Conservation (phyloP, 2,797 vertebrate genomes). For the Aplochiton taeniatus region DNA sequence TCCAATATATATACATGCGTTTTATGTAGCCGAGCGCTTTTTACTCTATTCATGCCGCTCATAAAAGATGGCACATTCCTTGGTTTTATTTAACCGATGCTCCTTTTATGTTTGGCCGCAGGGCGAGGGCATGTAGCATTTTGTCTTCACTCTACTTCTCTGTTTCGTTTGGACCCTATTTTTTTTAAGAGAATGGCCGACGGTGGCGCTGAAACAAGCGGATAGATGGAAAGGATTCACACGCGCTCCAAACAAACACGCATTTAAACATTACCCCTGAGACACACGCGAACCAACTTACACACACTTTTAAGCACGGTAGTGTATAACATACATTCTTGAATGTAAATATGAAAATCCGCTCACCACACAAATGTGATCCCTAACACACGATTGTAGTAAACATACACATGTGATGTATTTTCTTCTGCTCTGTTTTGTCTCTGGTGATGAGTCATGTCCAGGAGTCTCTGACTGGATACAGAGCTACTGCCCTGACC, state of each 20-base stretch:
- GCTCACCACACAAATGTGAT: too few species aligned
- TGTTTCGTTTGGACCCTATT: not conserved
- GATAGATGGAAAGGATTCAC: not conserved
- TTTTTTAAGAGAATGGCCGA: not conserved
- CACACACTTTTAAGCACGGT: not conserved
- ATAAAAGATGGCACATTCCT: slow-evolving; percentile 67
- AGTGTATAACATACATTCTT: too few species aligned
- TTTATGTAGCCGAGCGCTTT: slow-evolving; percentile 62
- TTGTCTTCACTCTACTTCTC: slow-evolving; percentile 24
- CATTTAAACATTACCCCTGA: not conserved
- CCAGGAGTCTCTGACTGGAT: slow-evolving; percentile 52
- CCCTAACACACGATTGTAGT: too few species aligned
- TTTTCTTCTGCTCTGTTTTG: slow-evolving; percentile 51
- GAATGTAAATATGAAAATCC: too few species aligned
- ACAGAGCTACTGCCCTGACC: slow-evolving; percentile 7
- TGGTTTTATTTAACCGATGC: slow-evolving; percentile 54
- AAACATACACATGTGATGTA: too few species aligned
- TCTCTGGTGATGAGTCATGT: too few species aligned
- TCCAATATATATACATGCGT: slow-evolving; percentile 60
- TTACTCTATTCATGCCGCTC: slow-evolving; percentile 54
- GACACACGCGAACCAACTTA: slow-evolving; percentile 4
- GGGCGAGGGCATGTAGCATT: slow-evolving; percentile 26
- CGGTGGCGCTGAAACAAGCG: too few species aligned
- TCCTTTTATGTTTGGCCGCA: slow-evolving; percentile 56
- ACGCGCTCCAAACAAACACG: not conserved